These are phyloP conservation scores for Nanger granti DNA, from an alignment of 2,113 vertebrate species.

Conservation along the genomic window DNA sequence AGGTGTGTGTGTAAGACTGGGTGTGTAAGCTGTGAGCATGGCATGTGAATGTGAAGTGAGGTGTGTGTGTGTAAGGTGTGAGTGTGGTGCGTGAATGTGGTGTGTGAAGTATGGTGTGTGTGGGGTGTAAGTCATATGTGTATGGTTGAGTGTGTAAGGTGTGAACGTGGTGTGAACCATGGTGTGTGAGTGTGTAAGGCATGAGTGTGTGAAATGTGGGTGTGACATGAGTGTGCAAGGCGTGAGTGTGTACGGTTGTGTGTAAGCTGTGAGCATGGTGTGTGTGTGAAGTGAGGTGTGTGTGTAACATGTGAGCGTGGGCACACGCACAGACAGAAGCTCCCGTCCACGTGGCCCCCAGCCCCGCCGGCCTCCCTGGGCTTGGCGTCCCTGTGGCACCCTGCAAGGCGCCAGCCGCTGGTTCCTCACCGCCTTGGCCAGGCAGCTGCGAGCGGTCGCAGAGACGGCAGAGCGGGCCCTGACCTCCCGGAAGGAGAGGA, in stretches of 20 bases:
- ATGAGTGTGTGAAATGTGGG: neutral
- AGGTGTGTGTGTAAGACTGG: neutral
- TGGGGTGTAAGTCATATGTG: accelerated
- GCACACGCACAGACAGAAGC: neutral
- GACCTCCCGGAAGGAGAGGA: neutral
- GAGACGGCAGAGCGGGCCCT: neutral
- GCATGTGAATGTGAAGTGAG: neutral
- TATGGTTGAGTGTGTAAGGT: neutral
- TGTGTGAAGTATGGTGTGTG: neutral
- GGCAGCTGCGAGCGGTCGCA: accelerated
- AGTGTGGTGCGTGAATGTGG: accelerated
- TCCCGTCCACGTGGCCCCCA: neutral
- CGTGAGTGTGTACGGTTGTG: accelerated
- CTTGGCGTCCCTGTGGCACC: neutral
- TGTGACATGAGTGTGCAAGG: neutral
- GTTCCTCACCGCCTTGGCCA: neutral
- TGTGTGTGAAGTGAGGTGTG: neutral
- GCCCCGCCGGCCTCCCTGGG: neutral
- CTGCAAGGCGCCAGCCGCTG: accelerated
- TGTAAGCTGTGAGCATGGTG: neutral
- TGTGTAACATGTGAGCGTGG: neutral
- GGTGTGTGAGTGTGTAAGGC: neutral
- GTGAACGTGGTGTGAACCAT: neutral
- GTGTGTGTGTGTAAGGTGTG: neutral
- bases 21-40: neutral